A percentile compares a stretch with the other conserved stretches of the same genome.
Evolutionary conservation across 2,888 invertebrate genomes (phyloP).

Genomic region (Aphelenchoides bicaudatus): DNA sequence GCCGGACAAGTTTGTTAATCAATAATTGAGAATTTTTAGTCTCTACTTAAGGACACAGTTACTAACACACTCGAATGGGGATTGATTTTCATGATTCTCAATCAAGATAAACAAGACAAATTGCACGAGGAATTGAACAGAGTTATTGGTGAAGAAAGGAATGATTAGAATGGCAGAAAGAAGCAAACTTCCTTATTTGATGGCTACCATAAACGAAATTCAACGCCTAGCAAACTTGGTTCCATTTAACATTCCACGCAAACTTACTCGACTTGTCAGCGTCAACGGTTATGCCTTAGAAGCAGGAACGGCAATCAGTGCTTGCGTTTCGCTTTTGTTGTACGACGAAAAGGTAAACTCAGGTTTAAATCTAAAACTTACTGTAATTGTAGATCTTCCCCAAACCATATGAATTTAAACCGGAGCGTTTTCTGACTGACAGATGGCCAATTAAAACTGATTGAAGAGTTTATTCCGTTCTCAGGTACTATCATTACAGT

Average conservation of each 20-base stretch:
- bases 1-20: too few species aligned
- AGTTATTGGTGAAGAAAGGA: not conserved
- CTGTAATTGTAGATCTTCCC: not conserved
- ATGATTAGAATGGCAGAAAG: not conserved
- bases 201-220: not conserved
- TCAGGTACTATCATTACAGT: too few species aligned
- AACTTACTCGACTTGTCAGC: not conserved
- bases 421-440: not conserved
- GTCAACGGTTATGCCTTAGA: not conserved
- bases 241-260: not conserved
- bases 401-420: not conserved
- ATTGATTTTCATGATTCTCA: not conserved
- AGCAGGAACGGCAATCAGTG: not conserved
- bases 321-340: not conserved
- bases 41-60: too few species aligned
- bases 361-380: not conserved
- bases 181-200: not conserved
- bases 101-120: not conserved
- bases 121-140: not conserved
- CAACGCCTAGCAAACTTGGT: not conserved
- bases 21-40: too few species aligned
- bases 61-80: not conserved
- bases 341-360: not conserved
- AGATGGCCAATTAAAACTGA: not conserved
- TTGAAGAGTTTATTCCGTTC: conserved; percentile 1